Conservation (phyloP, 2,797 vertebrate species). For the Toxotes lorentzi region DNA sequence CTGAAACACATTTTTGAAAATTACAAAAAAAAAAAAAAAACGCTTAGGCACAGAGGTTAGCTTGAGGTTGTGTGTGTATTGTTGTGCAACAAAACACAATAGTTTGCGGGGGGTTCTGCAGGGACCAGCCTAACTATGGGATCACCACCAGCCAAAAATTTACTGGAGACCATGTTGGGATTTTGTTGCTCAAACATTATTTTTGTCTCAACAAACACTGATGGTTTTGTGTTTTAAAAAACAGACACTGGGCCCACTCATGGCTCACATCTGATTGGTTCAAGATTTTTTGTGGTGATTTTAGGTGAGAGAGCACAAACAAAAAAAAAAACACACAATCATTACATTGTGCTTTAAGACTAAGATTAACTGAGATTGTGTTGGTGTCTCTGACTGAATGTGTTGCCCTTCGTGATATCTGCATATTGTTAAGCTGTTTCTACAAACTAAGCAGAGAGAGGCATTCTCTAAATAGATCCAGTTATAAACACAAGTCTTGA, state of each 20-base stretch:
- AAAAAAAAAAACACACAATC: constrained; percentile 9
- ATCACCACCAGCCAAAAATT: constrained; percentile 52
- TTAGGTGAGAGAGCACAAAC: constrained; percentile 34
- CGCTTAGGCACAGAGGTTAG: constrained; percentile 61
- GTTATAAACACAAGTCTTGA: constrained; percentile 28
- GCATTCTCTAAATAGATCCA: constrained; percentile 36
- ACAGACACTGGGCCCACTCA: constrained; percentile 34
- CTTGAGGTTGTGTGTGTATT: constrained; percentile 55
- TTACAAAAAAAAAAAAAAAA: constrained; percentile 56
- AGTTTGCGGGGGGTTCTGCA: constrained; percentile 42
- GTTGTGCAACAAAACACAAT: constrained; percentile 68
- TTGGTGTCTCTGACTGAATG: constrained; percentile 6
- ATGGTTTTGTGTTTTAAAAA: constrained; percentile 44
- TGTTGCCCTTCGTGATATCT: constrained; percentile 37
- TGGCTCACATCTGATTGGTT: constrained; percentile 32
- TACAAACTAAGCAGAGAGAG: constrained; percentile 37
- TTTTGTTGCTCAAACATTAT: constrained; percentile 61
- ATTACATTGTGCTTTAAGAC: constrained; percentile 27
- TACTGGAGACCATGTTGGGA: constrained; percentile 39
- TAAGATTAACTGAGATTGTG: constrained; percentile 20
- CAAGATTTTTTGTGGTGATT: constrained; percentile 24
- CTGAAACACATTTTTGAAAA: constrained; percentile 69
- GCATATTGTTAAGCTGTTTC: constrained; percentile 28
- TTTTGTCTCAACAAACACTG: constrained; percentile 55
- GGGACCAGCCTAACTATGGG: constrained; percentile 41